A percentile compares a stretch with the other conserved stretches of the same genome.
These are phyloP conservation scores for Protomyctophum bolini DNA, from an alignment of 2,113 vertebrate genomes.

Conservation along the genomic window DNA sequence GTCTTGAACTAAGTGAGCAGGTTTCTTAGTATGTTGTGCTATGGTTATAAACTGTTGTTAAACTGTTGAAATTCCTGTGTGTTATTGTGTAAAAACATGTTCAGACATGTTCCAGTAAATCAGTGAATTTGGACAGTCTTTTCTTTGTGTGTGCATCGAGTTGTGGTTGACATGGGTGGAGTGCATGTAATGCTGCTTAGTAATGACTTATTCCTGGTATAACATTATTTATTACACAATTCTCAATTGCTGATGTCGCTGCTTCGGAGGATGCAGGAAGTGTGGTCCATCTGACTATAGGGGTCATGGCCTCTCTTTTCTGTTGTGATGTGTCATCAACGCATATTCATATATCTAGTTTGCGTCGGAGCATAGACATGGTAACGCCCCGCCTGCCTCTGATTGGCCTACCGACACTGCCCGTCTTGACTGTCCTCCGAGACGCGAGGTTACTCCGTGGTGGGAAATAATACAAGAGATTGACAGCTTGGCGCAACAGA, in stretches of 20 bases:
- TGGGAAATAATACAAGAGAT: no score
- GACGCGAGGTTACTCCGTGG: no score
- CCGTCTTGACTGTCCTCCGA: no score
- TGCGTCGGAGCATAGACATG: no score
- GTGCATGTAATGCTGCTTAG: neutral
- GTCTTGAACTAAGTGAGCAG: neutral
- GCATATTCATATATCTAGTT: no score
- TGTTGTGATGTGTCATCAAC: constrained; percentile 55
- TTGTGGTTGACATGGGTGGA: constrained; percentile 18
- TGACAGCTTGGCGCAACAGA: no score
- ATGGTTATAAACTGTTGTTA: neutral
- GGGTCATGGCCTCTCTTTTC: constrained; percentile 44
- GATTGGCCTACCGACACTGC: no score
- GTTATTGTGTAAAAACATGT: constrained; percentile 19
- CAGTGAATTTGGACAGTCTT: neutral
- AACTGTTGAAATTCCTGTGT: constrained; percentile 13
- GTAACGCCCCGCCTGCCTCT: no score
- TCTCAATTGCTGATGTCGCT: constrained; percentile 44
- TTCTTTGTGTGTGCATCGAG: constrained; percentile 12
- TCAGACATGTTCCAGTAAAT: neutral
- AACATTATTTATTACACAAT: neutral
- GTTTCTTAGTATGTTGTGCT: neutral
- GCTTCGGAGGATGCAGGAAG: constrained; percentile 50
- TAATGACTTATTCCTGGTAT: neutral
- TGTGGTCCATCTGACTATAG: constrained; percentile 36